Evolutionary conservation across 2,113 vertebrate genomes (phyloP), one percentile per base, ranked within the genome.

Genomic region (Brachyistius frenatus): DNA sequence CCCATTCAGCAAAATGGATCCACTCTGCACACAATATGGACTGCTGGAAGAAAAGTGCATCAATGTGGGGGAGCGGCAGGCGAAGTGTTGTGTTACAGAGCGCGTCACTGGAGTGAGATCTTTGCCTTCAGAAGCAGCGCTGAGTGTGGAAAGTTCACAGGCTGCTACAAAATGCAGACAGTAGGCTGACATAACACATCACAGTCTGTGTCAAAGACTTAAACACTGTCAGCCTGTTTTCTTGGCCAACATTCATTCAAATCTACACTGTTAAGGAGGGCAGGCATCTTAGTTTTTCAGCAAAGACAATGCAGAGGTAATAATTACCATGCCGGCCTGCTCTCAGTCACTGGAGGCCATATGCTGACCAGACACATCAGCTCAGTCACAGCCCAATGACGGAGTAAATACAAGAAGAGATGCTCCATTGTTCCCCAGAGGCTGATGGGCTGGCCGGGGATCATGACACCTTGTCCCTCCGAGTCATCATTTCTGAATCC

Each of bases 1-100:
- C 86, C 83, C 86, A 93, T 91, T 93, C 82, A 91, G 88, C 91
- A 91, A 81, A 93, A 93, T 79, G 66, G 76, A 87, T 67, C 76
- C 60, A 62, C 85, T 65, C 67, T 78, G 53, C 71, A 78, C 50
- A 76, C 73, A 87, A 47, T 81, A 73, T 68, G 78, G 49, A 73
- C 87, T 76, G 71, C 74, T 78, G 80, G 50, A 82, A 68, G 81
- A 75, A 78, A 88, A 84, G 76, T 57, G 68, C 70, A 89, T 86
- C 87, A 76, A 75, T 80, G 67, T 83, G 84, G 86, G 84, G 77
- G 88, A 84, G 80, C 62, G 35, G 73, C 56, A 30, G 53, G 31
- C 77, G 56, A 5, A 90, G 87, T 88, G 66, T 81, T 90, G 79
- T 58, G 10, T 89, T 84, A 85, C 84, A 78, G 77, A 61, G 68